phyloP scores from a whole-genome alignment of 2,797 vertebrate genomes.

The Tokudaia muenninki region DNA sequence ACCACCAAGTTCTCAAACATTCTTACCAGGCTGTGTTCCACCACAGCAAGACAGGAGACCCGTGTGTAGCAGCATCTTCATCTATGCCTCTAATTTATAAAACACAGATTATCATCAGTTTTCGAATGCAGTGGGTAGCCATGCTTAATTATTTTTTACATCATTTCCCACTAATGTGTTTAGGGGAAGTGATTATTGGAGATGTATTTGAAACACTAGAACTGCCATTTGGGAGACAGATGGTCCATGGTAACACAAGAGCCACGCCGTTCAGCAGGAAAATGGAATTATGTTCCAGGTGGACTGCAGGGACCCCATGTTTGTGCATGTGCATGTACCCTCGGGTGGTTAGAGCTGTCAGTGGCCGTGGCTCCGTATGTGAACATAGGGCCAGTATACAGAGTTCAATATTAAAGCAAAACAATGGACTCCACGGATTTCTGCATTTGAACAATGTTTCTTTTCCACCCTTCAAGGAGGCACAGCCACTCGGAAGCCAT shows the following conservation, averaged over 20 bases:
- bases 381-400: background rate
- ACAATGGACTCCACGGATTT: background rate
- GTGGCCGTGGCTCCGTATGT: background rate
- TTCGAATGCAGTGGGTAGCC: constrained; percentile 72
- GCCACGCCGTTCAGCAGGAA: constrained; percentile 32
- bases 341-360: background rate
- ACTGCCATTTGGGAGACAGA: constrained; percentile 74
- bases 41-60: background rate
- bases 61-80: constrained; percentile 49
- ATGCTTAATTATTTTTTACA: constrained; percentile 78
- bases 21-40: background rate
- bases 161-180: constrained; percentile 76
- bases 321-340: rapidly evolving
- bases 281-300: background rate
- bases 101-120: constrained; percentile 72
- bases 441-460: background rate
- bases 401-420: constrained; percentile 15
- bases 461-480: background rate
- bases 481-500: constrained; percentile 34
- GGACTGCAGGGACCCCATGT: background rate
- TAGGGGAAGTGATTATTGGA: constrained; percentile 69
- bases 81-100: constrained; percentile 66
- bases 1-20: background rate
- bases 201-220: constrained; percentile 58
- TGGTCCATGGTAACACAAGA: constrained; percentile 45